These are phyloP conservation scores for Haplotaxodon microlepis DNA, from an alignment of 2,113 vertebrate species.

Conservation along the genomic window DNA sequence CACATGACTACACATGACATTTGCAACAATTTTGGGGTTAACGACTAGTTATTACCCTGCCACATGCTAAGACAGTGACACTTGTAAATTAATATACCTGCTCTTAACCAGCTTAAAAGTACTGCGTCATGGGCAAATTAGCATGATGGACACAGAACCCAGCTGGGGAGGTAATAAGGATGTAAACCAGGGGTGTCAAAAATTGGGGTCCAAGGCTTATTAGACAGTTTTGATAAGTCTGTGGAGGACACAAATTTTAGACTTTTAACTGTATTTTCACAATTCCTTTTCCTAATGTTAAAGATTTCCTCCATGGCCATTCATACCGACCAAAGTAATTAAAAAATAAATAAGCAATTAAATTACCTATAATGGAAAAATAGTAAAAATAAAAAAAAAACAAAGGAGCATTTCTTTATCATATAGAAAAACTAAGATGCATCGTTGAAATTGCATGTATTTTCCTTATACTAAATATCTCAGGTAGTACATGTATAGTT, in stretches of 20 bases:
- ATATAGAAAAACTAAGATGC: neutral
- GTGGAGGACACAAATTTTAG: neutral
- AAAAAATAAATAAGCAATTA: neutral
- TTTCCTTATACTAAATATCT: neutral
- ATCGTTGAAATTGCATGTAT: neutral
- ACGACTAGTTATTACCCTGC: neutral
- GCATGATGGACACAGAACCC: neutral
- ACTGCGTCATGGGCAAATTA: neutral
- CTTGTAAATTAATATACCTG: neutral
- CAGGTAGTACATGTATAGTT: neutral
- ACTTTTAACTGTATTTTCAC: neutral
- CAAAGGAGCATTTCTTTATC: neutral
- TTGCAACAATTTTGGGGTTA: neutral
- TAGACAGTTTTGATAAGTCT: neutral
- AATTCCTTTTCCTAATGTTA: neutral
- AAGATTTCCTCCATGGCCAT: neutral
- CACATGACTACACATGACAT: neutral
- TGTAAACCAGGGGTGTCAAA: neutral
- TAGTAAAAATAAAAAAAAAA: fast-evolving
- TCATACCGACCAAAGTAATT: neutral
- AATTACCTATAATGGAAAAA: neutral
- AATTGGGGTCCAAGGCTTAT: neutral
- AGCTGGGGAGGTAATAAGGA: neutral
- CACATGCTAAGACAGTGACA: neutral
- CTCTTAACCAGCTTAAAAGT: neutral